Base-by-base conservation (phyloP, 2,888 invertebrate genomes). In the Lordiphosa andalusiaca region DNA sequence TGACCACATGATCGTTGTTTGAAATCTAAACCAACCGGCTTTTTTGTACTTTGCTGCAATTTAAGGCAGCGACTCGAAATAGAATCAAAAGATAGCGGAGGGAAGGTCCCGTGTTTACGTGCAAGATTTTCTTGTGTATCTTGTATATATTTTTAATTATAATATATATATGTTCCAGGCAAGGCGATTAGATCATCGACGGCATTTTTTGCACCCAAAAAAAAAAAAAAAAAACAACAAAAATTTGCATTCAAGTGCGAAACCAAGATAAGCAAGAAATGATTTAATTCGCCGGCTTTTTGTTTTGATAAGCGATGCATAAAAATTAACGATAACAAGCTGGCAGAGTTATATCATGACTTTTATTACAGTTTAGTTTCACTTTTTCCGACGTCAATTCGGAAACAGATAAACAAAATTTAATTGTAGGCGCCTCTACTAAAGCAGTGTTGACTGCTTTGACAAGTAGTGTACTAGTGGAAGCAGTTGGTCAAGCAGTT, bases 221-320 rank as follows among this genome's bases (percentile, higher is more conserved):
- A 33, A 19, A 53, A 54, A 50, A 58, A 48, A 58, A 51, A 33
- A 19, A 53, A 54, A 50, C 41, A 48, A 37, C 16, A 59, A 57
- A 57, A 67, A 72, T 83, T 84, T 83, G 73, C 84, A 72, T 80
- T 69, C 25, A 58, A 66, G 49, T 77, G 84, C 62, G 67, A 81
- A 81, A 51, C 42, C 46, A 23, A 41, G 47, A 54, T 19, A 69
- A 68, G 53, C 46, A 23, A 13, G 39, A 38, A 66, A 44, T 52
- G 37, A 42, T 13, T 55, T 65, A 57, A 47, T 55, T 46, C n/a
- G 35, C 19, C 47, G 19, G 2, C 6, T 13, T 37, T 35, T 52
- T 21, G 6, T 6, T 1, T 5, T 21, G 67, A 64, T 64, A 66
- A 57, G 41, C 33, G n/a, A 30, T 35, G 19, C 35, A 33, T 59